Evolutionary conservation across 2,888 invertebrate species (phyloP).

Genomic region (Papilio demoleus): DNA sequence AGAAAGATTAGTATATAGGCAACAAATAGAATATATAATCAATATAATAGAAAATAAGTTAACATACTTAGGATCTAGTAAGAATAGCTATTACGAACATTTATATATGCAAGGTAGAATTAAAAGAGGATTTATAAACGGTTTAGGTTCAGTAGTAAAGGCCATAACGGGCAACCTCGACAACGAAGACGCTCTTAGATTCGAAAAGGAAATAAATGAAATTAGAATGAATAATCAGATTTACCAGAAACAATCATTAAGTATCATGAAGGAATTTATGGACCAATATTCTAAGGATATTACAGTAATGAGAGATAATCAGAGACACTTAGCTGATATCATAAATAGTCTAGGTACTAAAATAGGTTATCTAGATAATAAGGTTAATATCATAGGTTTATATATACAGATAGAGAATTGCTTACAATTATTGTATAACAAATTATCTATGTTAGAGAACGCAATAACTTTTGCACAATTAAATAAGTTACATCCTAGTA

Average conservation of each 20-base stretch:
- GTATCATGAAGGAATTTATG: slow-evolving; percentile 38
- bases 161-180: slow-evolving; percentile 40
- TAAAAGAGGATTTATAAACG: slow-evolving; percentile 36
- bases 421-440: slow-evolving; percentile 33
- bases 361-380: not conserved
- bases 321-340: not conserved
- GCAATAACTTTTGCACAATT: slow-evolving; percentile 38
- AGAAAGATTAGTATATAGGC: slow-evolving; percentile 8
- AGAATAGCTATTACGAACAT: slow-evolving; percentile 10
- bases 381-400: not conserved
- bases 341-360: slow-evolving; percentile 1
- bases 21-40: slow-evolving; percentile 38
- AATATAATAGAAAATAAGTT: slow-evolving; percentile 38
- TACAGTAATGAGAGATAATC: slow-evolving; percentile 8
- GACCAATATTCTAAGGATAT: slow-evolving; percentile 33
- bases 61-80: slow-evolving; percentile 34
- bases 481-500: slow-evolving; percentile 37
- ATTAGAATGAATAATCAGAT: slow-evolving; percentile 19
- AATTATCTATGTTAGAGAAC: slow-evolving; percentile 9
- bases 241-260: slow-evolving; percentile 28
- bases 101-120: slow-evolving; percentile 17
- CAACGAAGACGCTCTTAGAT: slow-evolving; percentile 33
- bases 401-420: slow-evolving; percentile 34
- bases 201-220: slow-evolving; percentile 35
- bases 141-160: slow-evolving; percentile 36